A percentile compares a stretch with the other conserved stretches of the same genome.
Conservation (phyloP, 2,797 vertebrate genomes). For the Meriones psammophilus region DNA sequence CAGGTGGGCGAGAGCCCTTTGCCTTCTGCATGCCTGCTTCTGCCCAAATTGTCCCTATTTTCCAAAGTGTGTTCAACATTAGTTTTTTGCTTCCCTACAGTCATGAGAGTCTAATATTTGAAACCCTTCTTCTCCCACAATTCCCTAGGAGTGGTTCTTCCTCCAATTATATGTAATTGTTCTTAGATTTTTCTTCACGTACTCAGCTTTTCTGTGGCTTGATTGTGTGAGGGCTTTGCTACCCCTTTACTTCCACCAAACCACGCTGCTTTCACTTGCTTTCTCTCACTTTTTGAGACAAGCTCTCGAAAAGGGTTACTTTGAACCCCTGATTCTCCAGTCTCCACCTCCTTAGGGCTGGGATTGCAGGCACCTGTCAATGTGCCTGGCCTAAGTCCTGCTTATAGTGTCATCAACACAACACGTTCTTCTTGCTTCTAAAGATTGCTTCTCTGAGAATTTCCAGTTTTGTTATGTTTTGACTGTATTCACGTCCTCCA, state of each 20-base stretch:
- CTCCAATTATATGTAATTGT: background rate
- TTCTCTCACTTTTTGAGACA: background rate
- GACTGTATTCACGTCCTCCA: too few relatives aligned
- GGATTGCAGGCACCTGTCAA: background rate
- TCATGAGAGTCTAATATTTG: background rate
- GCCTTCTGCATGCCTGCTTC: background rate
- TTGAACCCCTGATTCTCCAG: background rate
- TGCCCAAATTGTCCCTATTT: background rate
- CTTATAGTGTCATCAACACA: background rate
- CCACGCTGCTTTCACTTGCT: background rate
- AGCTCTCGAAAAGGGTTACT: background rate
- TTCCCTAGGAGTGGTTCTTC: background rate
- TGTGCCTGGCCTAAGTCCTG: background rate
- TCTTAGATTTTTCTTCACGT: background rate
- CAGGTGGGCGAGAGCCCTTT: background rate
- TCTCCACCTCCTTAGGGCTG: background rate
- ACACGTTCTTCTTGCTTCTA: background rate
- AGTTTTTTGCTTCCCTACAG: background rate
- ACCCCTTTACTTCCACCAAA: background rate
- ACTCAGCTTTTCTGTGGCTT: rapidly evolving
- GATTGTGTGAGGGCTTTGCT: background rate
- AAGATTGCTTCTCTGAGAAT: background rate
- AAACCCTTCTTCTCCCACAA: too few relatives aligned
- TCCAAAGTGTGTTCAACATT: background rate
- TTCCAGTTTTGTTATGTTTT: too few relatives aligned